Evolutionary conservation across 2,888 invertebrate species (phyloP), one percentile per base, ranked within the genome.

Genomic region (Protula sp.): DNA sequence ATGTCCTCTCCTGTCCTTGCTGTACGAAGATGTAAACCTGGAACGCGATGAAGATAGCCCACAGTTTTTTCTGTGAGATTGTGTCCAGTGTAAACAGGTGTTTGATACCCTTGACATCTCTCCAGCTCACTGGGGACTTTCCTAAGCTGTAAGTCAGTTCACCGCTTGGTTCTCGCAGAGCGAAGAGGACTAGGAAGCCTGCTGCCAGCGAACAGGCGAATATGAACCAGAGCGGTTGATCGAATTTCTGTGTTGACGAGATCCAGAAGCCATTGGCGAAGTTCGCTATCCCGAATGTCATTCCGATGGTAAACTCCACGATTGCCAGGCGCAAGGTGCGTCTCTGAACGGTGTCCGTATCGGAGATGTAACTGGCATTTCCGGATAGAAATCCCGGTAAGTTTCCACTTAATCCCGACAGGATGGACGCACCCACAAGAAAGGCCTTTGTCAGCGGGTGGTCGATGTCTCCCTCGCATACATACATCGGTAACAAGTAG

Each of bases 1-100:
- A 63, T 1, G 77, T 77, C 54, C 77, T 73, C 47, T 77, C 75
- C 58, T 79, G 79, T 48, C 79, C 79, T 59, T 78, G 72, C 63
- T 78, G 77, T 47, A 78, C 77, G 63, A 77, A 72, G 9, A 77
- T 76, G 63, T 77, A 79, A 3, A 75, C 70, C 59, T 76, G 76
- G 65, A 78, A 79, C 3, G 78, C 76, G 51, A 78, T 58, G 58
- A 78, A 77, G 28, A 76, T 74, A 30, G 77, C 66, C 79, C 79
- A 79, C 26, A 79, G 72, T 57, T 72, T 74, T 19, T 75, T 67
- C 54, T 77, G 70, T 3, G 73, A 70, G 29, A 60, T 26, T 3
- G 62, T 65, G 24, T 58, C 58, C 31, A 55, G 60, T 22, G 63
- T 59, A 47, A 69, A 68, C 31, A 66, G 48, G 56, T 66, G 61